Evolutionary conservation across 2,888 invertebrate species (phyloP).

Genomic region (Polia nebulosa): DNA sequence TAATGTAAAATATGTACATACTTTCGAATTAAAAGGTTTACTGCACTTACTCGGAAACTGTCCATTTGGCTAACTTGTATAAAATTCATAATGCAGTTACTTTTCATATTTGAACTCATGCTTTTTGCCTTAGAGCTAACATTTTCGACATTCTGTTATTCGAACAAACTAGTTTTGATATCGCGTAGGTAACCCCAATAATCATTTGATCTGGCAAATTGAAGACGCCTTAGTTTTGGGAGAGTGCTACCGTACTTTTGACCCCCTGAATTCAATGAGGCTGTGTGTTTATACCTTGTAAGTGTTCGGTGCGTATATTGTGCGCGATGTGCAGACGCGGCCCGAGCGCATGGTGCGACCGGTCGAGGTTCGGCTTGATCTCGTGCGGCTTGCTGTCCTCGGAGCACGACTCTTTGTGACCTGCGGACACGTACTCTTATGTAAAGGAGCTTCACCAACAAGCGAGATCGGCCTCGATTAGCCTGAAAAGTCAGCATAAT

Average conservation of each 20-base stretch:
- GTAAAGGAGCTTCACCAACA: background rate
- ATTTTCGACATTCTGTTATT: background rate
- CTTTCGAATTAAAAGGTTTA: background rate
- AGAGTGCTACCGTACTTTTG: background rate
- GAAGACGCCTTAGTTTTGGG: too few species aligned
- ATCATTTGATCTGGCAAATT: too few species aligned
- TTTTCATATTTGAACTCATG: background rate
- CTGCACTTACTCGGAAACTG: background rate
- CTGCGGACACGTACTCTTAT: conserved; percentile 77
- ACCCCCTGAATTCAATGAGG: background rate
- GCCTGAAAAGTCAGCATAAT: too few species aligned
- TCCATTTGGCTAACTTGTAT: background rate
- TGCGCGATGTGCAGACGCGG: conserved; percentile 85
- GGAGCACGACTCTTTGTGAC: conserved; percentile 94
- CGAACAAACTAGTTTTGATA: background rate
- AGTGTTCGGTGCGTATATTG: conserved; percentile 85
- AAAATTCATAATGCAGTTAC: background rate
- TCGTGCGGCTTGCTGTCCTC: conserved; percentile 93
- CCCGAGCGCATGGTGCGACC: conserved; percentile 86
- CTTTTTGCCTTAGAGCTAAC: background rate
- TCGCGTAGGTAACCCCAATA: too few species aligned
- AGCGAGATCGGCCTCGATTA: background rate
- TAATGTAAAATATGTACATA: background rate
- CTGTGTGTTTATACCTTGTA: conserved; percentile 76
- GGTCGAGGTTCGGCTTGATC: conserved; percentile 86